Conservation (phyloP, 2,113 vertebrate genomes). For the Silurus glanis region DNA sequence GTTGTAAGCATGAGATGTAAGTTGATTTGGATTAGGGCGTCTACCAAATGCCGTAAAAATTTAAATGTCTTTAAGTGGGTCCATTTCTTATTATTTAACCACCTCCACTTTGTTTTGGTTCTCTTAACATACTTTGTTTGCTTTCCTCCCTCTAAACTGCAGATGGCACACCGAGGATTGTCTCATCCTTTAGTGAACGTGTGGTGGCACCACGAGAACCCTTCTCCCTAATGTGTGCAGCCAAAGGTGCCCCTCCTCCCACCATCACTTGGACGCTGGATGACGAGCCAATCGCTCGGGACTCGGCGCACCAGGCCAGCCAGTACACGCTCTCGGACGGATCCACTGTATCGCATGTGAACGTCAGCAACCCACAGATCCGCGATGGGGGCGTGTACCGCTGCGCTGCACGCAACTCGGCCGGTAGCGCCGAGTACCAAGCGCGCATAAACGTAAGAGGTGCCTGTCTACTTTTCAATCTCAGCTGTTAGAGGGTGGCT, state of each 20-base stretch:
- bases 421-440: constrained; percentile 99
- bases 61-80: too few species aligned
- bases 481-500: constrained; percentile 85
- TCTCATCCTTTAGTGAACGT: constrained; percentile 96
- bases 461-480: constrained; percentile 99
- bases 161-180: constrained; percentile 95
- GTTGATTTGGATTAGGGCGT: too few species aligned
- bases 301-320: constrained; percentile 85
- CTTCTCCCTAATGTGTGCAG: constrained; percentile 94
- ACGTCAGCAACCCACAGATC: constrained; percentile 93
- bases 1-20: too few species aligned
- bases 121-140: constrained; percentile 17
- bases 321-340: constrained; percentile 95
- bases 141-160: constrained; percentile 30
- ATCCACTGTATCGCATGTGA: constrained; percentile 95
- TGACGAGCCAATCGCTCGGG: constrained; percentile 88
- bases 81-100: not conserved
- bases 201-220: constrained; percentile 95
- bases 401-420: constrained; percentile 97
- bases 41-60: too few species aligned
- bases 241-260: constrained; percentile 93
- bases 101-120: not conserved
- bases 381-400: constrained; percentile 97
- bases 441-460: constrained; percentile 99
- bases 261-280: constrained; percentile 97